phyloP scores from a whole-genome alignment of 2,888 invertebrate species.

The Agelastica alni region DNA sequence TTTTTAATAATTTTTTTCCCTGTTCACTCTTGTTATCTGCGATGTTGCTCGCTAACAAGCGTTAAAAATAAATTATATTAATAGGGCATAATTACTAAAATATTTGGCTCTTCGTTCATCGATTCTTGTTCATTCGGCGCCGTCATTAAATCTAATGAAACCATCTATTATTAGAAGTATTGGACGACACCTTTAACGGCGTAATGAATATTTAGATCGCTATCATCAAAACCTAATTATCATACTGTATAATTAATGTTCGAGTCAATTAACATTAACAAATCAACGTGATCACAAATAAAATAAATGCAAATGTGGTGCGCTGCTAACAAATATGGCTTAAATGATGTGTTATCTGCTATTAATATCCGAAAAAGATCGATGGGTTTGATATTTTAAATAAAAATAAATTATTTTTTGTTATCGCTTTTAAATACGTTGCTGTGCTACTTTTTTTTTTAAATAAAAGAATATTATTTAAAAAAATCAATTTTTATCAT shows the following conservation, averaged over 20 bases:
- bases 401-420: too few species aligned
- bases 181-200: conserved; percentile 16
- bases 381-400: conserved; percentile 1
- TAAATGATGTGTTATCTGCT: conserved; percentile 14
- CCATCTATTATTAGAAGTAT: conserved; percentile 22
- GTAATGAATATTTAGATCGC: conserved; percentile 19
- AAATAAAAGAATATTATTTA: too few species aligned
- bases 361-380: conserved; percentile 12
- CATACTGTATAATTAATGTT: conserved; percentile 9
- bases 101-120: conserved; percentile 12
- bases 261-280: conserved; percentile 10
- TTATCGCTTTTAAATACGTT: too few species aligned
- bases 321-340: conserved; percentile 12
- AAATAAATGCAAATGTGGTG: conserved; percentile 10
- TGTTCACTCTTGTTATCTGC: too few species aligned
- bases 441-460: too few species aligned
- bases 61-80: too few species aligned
- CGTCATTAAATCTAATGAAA: conserved; percentile 20
- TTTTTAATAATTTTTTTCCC: too few species aligned
- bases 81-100: conserved; percentile 15
- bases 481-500: too few species aligned
- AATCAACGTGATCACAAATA: conserved; percentile 3
- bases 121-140: conserved; percentile 9
- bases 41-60: too few species aligned
- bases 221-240: conserved; percentile 14